Percentiles rank a stretch among this genome's conserved stretches.
These are phyloP conservation scores for Diplazon laetatorius DNA, from an alignment of 2,888 invertebrate species.

Conservation along the genomic window DNA sequence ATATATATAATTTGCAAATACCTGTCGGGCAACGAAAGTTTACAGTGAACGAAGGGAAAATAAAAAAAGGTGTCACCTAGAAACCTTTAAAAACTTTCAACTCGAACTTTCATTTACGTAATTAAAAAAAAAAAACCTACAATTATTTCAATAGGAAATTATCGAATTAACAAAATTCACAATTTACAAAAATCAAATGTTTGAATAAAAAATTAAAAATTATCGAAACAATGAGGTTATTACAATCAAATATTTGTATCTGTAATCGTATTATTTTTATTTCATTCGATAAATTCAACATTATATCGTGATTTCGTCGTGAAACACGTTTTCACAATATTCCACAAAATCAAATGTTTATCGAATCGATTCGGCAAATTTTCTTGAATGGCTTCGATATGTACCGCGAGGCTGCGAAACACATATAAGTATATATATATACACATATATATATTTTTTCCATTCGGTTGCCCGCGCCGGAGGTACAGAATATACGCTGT, in stretches of 20 bases:
- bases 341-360: neutral
- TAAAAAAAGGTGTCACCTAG: no score
- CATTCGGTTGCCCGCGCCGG: neutral
- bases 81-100: slow-evolving; percentile 7
- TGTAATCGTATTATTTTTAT: no score
- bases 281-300: neutral
- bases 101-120: neutral
- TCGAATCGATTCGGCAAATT: neutral
- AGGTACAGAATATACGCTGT: neutral
- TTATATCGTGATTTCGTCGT: neutral
- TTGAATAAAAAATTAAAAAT: no score
- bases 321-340: no score
- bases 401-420: neutral
- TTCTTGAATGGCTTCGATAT: neutral
- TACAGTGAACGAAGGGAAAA: neutral
- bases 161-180: no score
- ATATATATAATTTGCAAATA: slow-evolving; percentile 11
- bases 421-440: no score
- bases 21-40: neutral
- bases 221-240: no score
- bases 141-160: no score
- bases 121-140: no score
- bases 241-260: no score
- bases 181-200: no score
- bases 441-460: neutral